phyloP scores from a whole-genome alignment of 2,797 vertebrate species.

The Bovichtus variegatus region DNA sequence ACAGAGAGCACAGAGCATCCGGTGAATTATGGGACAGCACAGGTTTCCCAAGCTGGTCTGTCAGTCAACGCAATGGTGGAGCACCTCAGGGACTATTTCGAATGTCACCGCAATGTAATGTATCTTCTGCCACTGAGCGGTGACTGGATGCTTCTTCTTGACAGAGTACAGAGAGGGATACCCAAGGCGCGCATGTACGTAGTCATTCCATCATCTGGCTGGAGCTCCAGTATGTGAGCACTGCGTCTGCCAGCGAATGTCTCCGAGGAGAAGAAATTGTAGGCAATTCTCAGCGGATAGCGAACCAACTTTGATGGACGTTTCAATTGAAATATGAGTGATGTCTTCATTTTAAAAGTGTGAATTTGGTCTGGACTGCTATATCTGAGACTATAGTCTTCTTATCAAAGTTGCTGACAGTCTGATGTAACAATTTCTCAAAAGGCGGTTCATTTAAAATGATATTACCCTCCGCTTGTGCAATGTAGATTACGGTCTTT shows the following conservation, averaged over 20 bases:
- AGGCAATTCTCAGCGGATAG: conserved; percentile 68
- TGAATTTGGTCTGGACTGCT: conserved; percentile 51
- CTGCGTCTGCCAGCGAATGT: conserved; percentile 72
- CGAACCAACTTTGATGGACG: conserved; percentile 75
- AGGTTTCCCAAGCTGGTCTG: conserved; percentile 76
- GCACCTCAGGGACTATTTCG: conserved; percentile 80
- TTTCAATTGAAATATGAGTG: conserved; percentile 75
- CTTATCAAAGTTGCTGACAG: conserved; percentile 55
- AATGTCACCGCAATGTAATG: conserved; percentile 84
- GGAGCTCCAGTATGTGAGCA: conserved; percentile 71
- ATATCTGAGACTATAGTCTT: conserved; percentile 58
- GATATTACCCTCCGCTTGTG: conserved; percentile 19
- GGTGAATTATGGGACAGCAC: conserved; percentile 82
- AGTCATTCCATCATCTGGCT: conserved; percentile 80
- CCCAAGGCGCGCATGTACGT: conserved; percentile 65
- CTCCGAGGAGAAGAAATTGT: conserved; percentile 73
- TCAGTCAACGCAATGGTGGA: conserved; percentile 79
- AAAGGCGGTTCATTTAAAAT: conserved; percentile 35
- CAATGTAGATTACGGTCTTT: conserved; percentile 56
- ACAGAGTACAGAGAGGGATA: conserved; percentile 77
- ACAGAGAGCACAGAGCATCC: conserved; percentile 72
- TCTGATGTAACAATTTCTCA: conserved; percentile 36
- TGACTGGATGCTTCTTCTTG: conserved; percentile 79
- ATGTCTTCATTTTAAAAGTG: conserved; percentile 70
- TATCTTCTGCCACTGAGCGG: conserved; percentile 83